Evolutionary conservation across 2,888 invertebrate genomes (phyloP).

Genomic region (Papilio gigon): DNA sequence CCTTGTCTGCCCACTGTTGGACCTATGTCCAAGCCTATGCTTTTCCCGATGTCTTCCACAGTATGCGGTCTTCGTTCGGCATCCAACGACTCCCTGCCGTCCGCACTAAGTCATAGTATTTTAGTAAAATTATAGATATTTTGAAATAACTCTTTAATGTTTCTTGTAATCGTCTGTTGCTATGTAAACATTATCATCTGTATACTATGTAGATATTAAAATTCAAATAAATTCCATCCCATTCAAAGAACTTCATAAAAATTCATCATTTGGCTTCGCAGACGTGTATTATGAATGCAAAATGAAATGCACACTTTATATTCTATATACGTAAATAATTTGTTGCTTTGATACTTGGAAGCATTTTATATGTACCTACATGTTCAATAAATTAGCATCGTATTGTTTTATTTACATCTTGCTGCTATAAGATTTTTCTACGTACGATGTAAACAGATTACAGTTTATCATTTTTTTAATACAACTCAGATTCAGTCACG

Average conservation of each 20-base stretch:
- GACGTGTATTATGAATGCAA: constrained; percentile 35
- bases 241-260: constrained; percentile 38
- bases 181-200: neutral
- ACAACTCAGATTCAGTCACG: no score
- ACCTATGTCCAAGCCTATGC: no score
- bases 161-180: neutral
- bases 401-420: constrained; percentile 3
- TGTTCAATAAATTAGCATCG: constrained; percentile 22
- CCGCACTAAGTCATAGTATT: no score
- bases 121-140: neutral
- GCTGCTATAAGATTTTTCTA: neutral
- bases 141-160: neutral
- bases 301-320: constrained; percentile 33
- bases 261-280: constrained; percentile 35
- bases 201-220: neutral
- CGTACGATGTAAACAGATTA: no score
- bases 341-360: constrained; percentile 35
- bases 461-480: no score
- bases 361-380: constrained; percentile 24
- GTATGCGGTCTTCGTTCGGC: no score
- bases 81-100: no score
- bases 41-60: no score
- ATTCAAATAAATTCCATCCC: constrained; percentile 18
- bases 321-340: constrained; percentile 34
- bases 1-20: no score